phyloP scores from a whole-genome alignment of 2,888 invertebrate genomes.

The Lucinisca nassula region DNA sequence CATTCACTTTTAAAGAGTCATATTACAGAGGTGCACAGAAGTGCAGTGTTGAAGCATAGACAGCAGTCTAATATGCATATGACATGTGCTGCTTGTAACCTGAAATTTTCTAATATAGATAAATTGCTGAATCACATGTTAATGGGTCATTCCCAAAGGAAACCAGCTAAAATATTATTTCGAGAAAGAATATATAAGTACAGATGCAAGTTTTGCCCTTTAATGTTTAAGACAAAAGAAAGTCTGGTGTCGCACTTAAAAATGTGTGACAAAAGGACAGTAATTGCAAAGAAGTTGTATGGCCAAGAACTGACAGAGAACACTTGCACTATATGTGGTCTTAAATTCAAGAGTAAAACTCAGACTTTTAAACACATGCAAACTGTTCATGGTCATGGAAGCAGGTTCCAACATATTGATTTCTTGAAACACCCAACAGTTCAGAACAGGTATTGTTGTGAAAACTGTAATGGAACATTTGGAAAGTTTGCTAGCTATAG shows the following conservation, averaged over 20 bases:
- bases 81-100: not conserved
- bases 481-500: not conserved
- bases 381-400: not conserved
- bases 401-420: not conserved
- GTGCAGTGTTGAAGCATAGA: not conserved
- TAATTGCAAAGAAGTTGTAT: not conserved
- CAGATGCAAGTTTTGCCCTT: not conserved
- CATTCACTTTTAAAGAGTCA: not conserved
- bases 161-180: not conserved
- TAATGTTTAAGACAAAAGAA: not conserved
- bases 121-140: not conserved
- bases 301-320: not conserved
- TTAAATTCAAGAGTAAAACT: not conserved
- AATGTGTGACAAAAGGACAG: not conserved
- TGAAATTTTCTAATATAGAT: not conserved
- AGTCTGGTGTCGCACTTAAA: not conserved
- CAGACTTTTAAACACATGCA: not conserved
- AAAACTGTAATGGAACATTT: not conserved
- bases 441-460: not conserved
- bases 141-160: not conserved
- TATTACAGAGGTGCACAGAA: not conserved
- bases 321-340: not conserved
- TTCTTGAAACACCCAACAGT: not conserved
- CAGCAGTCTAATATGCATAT: not conserved
- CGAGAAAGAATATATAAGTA: not conserved